A percentile compares a stretch with the other conserved stretches of the same genome.
phyloP scores from a whole-genome alignment of 2,113 vertebrate species.

The Lutjanus erythropterus region DNA sequence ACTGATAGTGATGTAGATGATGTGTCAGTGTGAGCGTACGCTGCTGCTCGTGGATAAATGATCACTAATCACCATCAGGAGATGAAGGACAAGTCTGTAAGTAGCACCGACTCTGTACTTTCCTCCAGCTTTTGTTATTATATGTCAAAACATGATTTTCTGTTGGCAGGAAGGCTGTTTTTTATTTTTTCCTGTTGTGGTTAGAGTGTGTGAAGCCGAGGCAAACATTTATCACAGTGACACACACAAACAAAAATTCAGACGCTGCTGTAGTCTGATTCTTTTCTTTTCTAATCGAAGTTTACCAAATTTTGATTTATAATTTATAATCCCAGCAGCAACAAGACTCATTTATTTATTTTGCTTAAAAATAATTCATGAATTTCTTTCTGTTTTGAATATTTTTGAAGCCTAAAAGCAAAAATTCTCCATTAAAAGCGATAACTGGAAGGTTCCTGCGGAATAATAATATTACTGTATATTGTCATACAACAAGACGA shows the following conservation, averaged over 20 bases:
- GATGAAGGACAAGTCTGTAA: slow-evolving; percentile 76
- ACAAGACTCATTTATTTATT: not conserved
- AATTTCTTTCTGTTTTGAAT: not conserved
- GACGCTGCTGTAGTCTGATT: not conserved
- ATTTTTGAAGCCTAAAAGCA: not conserved
- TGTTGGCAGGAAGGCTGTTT: slow-evolving; percentile 65
- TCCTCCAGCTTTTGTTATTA: slow-evolving; percentile 1
- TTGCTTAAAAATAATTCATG: not conserved
- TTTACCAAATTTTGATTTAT: not conserved
- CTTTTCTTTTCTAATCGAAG: not conserved
- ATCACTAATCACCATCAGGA: slow-evolving; percentile 52
- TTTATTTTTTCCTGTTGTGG: slow-evolving; percentile 72
- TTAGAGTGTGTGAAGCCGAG: slow-evolving; percentile 59
- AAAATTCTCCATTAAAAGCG: not conserved
- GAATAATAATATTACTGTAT: too few relatives aligned
- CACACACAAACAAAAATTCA: slow-evolving; percentile 44
- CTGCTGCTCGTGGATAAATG: slow-evolving; percentile 63
- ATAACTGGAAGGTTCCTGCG: not conserved
- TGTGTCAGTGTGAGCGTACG: slow-evolving; percentile 26
- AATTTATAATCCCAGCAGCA: not conserved
- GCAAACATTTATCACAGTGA: slow-evolving; percentile 53
- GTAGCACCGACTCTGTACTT: slow-evolving; percentile 31
- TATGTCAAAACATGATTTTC: slow-evolving; percentile 11
- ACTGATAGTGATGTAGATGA: slow-evolving; percentile 44
- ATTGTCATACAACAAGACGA: not conserved